phyloP scores from a whole-genome alignment of 2,113 vertebrate species.

The Pundamilia nyererei region DNA sequence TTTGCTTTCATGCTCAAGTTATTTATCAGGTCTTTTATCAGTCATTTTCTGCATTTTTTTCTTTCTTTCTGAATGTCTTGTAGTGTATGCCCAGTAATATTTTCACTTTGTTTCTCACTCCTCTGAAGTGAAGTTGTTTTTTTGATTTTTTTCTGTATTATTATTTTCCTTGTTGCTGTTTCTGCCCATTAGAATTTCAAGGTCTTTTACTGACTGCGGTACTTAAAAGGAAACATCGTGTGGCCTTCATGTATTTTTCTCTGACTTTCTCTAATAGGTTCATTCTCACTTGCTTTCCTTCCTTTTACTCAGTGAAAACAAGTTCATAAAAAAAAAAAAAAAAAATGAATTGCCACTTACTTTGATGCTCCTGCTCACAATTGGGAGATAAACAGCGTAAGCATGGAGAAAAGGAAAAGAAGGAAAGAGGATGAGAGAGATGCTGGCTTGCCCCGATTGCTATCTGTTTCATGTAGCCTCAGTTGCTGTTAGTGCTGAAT shows the following conservation, averaged over 20 bases:
- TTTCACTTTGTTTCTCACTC: not conserved
- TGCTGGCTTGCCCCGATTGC: slow-evolving; percentile 14
- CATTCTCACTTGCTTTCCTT: not conserved
- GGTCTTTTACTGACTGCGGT: not conserved
- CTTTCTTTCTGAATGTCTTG: not conserved
- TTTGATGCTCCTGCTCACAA: slow-evolving; percentile 9
- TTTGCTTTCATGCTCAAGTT: not conserved
- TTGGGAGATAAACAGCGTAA: slow-evolving; percentile 27
- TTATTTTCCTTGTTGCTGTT: not conserved
- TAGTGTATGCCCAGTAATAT: not conserved
- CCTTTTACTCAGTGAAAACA: slow-evolving; percentile 13
- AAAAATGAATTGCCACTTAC: slow-evolving; percentile 37
- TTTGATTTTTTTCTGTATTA: not conserved
- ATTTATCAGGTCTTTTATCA: not conserved
- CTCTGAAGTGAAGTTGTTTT: not conserved
- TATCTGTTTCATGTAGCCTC: slow-evolving; percentile 32
- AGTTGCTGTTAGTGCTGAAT: slow-evolving; percentile 34
- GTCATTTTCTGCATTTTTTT: not conserved
- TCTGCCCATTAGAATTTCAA: slow-evolving; percentile 3
- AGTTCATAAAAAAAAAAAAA: too few relatives aligned
- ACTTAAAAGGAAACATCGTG: not conserved
- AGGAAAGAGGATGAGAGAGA: not conserved
- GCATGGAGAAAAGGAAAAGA: slow-evolving; percentile 6
- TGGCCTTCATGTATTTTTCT: not conserved
- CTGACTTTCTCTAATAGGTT: not conserved